Evolutionary conservation across 2,797 vertebrate genomes (phyloP), one percentile per base, ranked within the genome.

Genomic region (Meriones psammophilus): DNA sequence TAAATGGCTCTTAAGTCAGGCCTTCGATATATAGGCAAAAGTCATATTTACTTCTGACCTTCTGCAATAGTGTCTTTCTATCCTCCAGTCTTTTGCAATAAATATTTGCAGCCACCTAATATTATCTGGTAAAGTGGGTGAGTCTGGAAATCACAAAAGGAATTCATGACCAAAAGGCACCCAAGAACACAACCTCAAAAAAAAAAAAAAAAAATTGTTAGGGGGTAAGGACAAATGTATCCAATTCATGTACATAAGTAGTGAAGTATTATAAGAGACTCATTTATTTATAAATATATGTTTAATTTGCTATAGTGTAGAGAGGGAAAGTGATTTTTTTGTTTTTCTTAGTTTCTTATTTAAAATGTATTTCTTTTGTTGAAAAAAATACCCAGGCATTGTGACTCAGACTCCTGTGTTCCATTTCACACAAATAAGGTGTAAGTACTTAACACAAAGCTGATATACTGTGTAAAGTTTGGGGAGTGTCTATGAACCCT

Each of bases 401-500:
- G 22, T 36, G 9, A 4, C 22, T 7, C 33, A 13, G 60, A 9
- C 4, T 3, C 17, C 58, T 33, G 58, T 22, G 14, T 76, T 88
- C 24, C 18, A 50, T 62, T 39, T 68, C 17, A 33, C 13, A n/a
- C 68, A 60, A 2, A 24, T 1, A 2, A 68, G 8, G 17, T 4
- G 62, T 8, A 33, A 36, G 10, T 77, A 58, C 20, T 92, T 54
- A 36, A 39, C 26, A 4, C 3, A 13, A 26, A 14, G 5, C 18
- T n/a, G 12, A 8, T 69, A 28, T 18, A 18, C 74, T 42, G 42
- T 42, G 42, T 8, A 36, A 86, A 73, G 17, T 0, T 56, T 5
- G 33, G 24, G 64, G 5, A 28, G 9, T 54, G 1, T 33, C 20
- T 80, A 13, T 5, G 1, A 30, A 5, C 0, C 9, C 0, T 46